Base-by-base conservation (phyloP, 2,113 vertebrate genomes). In the Mobula hypostoma region DNA sequence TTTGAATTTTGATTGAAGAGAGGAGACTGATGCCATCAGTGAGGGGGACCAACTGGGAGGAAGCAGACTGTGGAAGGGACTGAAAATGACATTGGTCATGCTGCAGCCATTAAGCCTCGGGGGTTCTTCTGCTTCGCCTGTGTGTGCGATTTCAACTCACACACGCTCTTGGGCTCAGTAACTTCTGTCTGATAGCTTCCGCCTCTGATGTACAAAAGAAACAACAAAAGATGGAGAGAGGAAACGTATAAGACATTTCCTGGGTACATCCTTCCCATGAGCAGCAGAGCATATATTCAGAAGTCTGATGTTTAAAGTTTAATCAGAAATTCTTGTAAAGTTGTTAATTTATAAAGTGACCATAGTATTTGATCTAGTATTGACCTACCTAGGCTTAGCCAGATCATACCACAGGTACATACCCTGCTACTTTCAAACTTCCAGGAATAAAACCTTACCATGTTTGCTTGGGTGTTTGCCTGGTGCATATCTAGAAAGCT, bases 61-160 rank as follows among this genome's bases (percentile, higher is more conserved):
- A 85, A 85, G 40, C 82, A 85, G 82, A 85, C 48, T 85, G 82
- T 85, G 82, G 21, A 48, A 85, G 82, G 48, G 40, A 85, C 2
- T 58, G 48, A 85, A 85, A 58, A 85, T 85, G 82, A 85, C 21
- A 85, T 85, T 27, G 82, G 82, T 27, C 48, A 19, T 58, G 82
- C 82, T 58, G 82, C 8, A 85, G 82, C 48, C 82, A 85, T 85
- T 85, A 85, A 85, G 58, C 82, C 40, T 58, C 82, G 48, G 83
- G 83, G 56, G 83, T 61, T 12, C 83, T 88, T 63, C 27, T n/a
- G 83, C 27, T 88, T 63, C 4, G 83, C 56, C 5, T 32, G 27
- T 32, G 83, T 15, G 11, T 63, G 56, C 61, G 83, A 88, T 88
- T 88, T 7, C 83, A 88, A n/a, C 58, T 63, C 61, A 56, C 27